Evolutionary conservation across 2,888 invertebrate species (phyloP), one percentile per base, ranked within the genome.

Genomic region (Apoderus coryli): DNA sequence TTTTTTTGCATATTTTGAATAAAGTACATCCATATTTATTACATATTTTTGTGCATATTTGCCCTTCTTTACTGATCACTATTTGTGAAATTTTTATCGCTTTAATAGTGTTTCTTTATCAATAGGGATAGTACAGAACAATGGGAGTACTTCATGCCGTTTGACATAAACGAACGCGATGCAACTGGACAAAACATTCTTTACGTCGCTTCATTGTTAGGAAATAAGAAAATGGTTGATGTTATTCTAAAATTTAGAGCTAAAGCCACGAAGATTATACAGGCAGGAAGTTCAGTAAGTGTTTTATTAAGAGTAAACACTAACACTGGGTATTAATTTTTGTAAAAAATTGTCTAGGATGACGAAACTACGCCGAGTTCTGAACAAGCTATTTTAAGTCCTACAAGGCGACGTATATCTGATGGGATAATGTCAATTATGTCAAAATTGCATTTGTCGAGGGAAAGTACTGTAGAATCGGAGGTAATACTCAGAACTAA

Each of bases 111-210:
- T n/a, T n/a, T n/a, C n/a, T n/a, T n/a, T n/a, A n/a, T n/a, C n/a
- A n/a, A 10, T 34, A 74, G 76, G 32, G 84, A 85, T 51, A 61
- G 66, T 16, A 64, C 69, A 2, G 78, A 78, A 10, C 69, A 75
- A 32, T 81, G 76, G 69, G 82, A 85, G 53, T 95, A 86, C 62
- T 67, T 69, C 13, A 69, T 82, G 56, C 76, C 90, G n/a, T 89
- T 92, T 53, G 92, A 95, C 59, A 70, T 93, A 27, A 96, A 96
- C 60, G 76, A 80, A 25, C 72, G 78, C 42, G 90, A 90, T 59
- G 84, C 80, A 3, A 81, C 82, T 14, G 88, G 86, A 0, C 89
- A 92, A 59, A 92, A 79, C 38, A 77, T 90, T 31, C 63, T 96
- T 7, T 92, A 92, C 58, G 73, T 90, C 37, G 86, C 93, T 7